These are phyloP conservation scores for Peromyscus nudipes DNA, from an alignment of 2,797 vertebrate genomes.

Conservation along the genomic window DNA sequence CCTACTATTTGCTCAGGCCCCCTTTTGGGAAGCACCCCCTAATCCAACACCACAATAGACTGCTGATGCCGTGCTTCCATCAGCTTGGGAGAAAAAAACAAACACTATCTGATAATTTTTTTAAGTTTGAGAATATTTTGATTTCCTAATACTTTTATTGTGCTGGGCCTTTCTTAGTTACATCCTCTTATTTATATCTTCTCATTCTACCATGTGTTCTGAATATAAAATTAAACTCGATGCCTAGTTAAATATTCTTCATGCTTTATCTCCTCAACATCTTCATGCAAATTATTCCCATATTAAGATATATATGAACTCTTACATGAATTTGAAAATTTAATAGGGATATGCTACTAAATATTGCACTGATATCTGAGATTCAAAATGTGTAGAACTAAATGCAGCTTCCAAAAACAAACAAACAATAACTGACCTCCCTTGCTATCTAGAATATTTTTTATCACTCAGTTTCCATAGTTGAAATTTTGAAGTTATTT, in stretches of 20 bases:
- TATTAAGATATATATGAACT: neutral
- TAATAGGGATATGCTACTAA: neutral
- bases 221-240: neutral
- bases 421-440: neutral
- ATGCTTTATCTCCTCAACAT: neutral
- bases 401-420: neutral
- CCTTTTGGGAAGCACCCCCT: neutral
- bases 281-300: neutral
- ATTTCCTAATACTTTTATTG: neutral
- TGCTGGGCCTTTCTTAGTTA: neutral
- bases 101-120: neutral
- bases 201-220: neutral
- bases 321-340: neutral
- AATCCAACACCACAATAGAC: fast-evolving
- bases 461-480: neutral
- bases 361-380: neutral
- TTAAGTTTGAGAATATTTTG: neutral
- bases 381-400: neutral
- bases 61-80: neutral
- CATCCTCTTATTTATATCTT: neutral
- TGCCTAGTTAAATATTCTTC: neutral
- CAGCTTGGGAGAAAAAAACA: neutral
- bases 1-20: neutral
- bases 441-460: neutral
- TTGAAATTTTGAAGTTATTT: neutral